These are phyloP conservation scores for Sweltsa coloradensis DNA, from an alignment of 1,140 invertebrate species.

Conservation along the genomic window DNA sequence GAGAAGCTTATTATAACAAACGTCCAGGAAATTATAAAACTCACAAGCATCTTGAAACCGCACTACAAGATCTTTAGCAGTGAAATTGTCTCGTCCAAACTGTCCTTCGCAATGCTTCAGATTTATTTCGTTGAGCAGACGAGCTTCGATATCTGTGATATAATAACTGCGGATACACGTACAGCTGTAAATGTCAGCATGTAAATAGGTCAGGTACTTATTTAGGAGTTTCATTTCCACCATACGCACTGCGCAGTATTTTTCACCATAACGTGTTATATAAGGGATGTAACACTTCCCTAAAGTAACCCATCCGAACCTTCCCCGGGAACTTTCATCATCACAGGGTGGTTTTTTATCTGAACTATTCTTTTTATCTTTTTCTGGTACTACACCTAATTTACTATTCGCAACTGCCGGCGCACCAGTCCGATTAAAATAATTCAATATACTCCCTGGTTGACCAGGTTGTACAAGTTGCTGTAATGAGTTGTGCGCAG, in stretches of 20 bases:
- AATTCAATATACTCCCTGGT: constrained; percentile 45
- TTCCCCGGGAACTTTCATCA: constrained; percentile 67
- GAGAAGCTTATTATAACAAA: constrained; percentile 72
- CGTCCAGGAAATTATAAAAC: constrained; percentile 82
- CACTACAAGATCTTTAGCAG: constrained; percentile 79
- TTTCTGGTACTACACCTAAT: not conserved
- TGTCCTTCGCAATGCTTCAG: constrained; percentile 79
- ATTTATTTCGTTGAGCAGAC: constrained; percentile 88
- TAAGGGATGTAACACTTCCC: constrained; percentile 79
- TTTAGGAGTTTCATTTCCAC: constrained; percentile 78
- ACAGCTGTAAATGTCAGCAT: constrained; percentile 73
- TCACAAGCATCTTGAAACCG: constrained; percentile 72
- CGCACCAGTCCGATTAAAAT: constrained; percentile 27
- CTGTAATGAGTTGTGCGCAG: constrained; percentile 13
- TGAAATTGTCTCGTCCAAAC: constrained; percentile 83
- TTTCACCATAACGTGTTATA: constrained; percentile 68
- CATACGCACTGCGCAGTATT: constrained; percentile 83
- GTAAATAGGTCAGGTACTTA: constrained; percentile 68
- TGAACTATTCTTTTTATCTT: not conserved
- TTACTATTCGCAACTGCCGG: not conserved
- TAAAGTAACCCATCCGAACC: constrained; percentile 80
- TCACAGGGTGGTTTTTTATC: constrained; percentile 35
- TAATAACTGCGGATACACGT: constrained; percentile 87
- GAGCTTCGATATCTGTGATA: constrained; percentile 80
- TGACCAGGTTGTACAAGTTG: constrained; percentile 24